Evolutionary conservation across 1,140 invertebrate species (phyloP), one percentile per base, ranked within the genome.

Genomic region (Trachelipus rathkii): DNA sequence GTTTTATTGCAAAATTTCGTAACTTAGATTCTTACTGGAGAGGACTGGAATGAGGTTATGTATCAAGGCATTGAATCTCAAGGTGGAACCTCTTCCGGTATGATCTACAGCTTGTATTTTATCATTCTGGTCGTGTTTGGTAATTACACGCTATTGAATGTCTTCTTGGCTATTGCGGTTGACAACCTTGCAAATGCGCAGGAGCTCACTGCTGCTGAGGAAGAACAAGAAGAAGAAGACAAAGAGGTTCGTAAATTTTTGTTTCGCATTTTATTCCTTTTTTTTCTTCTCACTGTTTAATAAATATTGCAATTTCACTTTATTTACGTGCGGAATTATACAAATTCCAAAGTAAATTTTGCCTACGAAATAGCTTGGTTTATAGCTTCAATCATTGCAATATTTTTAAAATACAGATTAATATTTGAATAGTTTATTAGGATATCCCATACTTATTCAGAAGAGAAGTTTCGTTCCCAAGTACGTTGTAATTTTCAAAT

Each of bases 21-120:
- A n/a, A 45, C 43, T n/a, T 83, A 95, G 97, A 99, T 99, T 85
- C 88, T 99, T 85, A 99, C 98, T 83, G 98, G 98, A 84, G 98
- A 99, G 90, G 98, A 99, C 89, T 99, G 98, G 98, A 99, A 99
- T 87, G 97, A 99, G 89, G 96, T 99, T 71, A 99, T 99, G 97
- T 99, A 99, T 87, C 90, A 96, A 86, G 97, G 97, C 77, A 99
- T 99, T 85, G 90, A 93, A 85, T 95, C 97, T 76, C 92, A 96
- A 87, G 95, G 95, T 82, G 89, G 89, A 24, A 93, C 94, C 84
- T 90, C 90, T 82, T 90, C 90, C 83, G 92, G 92, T 83, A 99
- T 99, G 96, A 90, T 97, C 83, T 99, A 98, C 87, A 97, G 95
- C 82, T 87, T 98, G 77, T 99, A 99, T 88, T 99, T 99, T 87